Evolutionary conservation across 2,888 invertebrate genomes (phyloP).

Genomic region (Luperina nickerlii): DNA sequence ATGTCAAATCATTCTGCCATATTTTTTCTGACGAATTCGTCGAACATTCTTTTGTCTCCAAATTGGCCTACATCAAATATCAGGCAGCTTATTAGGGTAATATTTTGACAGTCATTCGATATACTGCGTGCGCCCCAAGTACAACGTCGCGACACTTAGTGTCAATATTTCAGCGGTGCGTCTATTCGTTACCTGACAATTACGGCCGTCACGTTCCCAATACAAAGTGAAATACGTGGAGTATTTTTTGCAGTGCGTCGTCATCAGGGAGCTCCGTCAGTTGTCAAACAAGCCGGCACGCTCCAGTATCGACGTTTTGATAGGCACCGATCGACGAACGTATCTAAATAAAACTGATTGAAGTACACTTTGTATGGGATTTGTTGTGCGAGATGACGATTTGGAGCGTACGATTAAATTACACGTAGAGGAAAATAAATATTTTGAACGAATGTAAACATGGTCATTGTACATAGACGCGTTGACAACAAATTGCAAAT

Average conservation of each 20-base stretch:
- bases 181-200: constrained; percentile 69
- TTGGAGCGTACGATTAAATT: constrained; percentile 56
- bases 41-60: constrained; percentile 51
- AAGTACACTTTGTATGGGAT: constrained; percentile 59
- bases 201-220: constrained; percentile 60
- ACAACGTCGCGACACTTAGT: constrained; percentile 42
- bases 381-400: constrained; percentile 52
- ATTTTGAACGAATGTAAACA: constrained; percentile 41
- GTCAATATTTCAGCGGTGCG: constrained; percentile 61
- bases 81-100: constrained; percentile 52
- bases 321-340: constrained; percentile 58
- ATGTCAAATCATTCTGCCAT: constrained; percentile 31
- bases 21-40: constrained; percentile 42
- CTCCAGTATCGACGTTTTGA: constrained; percentile 60
- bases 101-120: constrained; percentile 62
- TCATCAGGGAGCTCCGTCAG: constrained; percentile 60
- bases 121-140: constrained; percentile 39
- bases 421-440: constrained; percentile 42
- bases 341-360: constrained; percentile 68
- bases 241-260: constrained; percentile 56
- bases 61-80: constrained; percentile 58
- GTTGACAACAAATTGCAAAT: background rate
- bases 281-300: constrained; percentile 61
- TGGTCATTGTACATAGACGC: constrained; percentile 20
- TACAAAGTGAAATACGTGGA: constrained; percentile 61